Base-by-base conservation (phyloP, 2,888 invertebrate genomes). In the Chrysotoxum bicinctum region DNA sequence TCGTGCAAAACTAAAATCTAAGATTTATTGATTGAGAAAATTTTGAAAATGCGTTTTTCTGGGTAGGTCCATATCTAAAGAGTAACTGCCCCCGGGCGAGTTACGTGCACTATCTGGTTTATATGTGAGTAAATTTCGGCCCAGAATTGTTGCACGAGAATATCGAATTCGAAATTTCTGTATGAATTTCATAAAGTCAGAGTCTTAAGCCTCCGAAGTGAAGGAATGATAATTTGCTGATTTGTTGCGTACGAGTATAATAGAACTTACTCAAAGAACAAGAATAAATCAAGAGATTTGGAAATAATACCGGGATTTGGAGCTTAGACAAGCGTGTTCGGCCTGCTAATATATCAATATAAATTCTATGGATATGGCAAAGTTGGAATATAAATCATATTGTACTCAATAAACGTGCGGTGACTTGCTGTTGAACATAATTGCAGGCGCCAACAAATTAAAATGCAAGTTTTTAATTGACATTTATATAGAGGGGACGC, bases 11-110 rank as follows among this genome's bases (percentile, higher is more conserved):
- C n/a, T 30, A 12, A 54, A 64, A 56, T 68, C 68, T 43, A 30
- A 72, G 72, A 72, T 76, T 77, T 82, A 75, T 81, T 14, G 80
- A 75, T 69, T 69, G 62, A 48, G 75, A 70, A 73, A 54, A 75
- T 75, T 81, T 81, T 37, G 64, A 75, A 80, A 80, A 80, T 80
- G 80, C 74, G 69, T 81, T 73, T 58, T 81, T 82, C 32, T 72
- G 77, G 77, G 82, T 77, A 45, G 72, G 68, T 52, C 81, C 30
- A 66, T 37, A 19, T n/a, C n/a, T 32, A 54, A 32, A 8, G 10
- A 35, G 21, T 21, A 8, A 19, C 0, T 62, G 62, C 45, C 43
- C 73, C 12, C 43, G 43, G 30, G 54, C 78, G 30, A 19, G 3
- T 50, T 64, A 50, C 66, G 19, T 50, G 6, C 21, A 21, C 35